phyloP scores from a whole-genome alignment of 2,888 invertebrate species.

The Diabrotica balteata region DNA sequence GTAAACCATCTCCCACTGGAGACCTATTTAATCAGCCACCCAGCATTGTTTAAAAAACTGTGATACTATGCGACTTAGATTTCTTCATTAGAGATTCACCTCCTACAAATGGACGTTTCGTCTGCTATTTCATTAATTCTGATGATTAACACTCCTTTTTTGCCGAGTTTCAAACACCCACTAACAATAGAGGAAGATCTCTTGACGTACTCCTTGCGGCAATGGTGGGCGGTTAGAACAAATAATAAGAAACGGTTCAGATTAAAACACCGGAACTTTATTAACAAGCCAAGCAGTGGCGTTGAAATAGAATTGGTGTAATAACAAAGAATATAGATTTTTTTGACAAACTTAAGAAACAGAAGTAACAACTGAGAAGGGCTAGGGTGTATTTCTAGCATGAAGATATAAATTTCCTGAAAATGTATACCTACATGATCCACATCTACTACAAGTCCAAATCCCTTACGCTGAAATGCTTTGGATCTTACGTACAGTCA shows the following conservation, averaged over 20 bases:
- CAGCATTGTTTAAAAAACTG: no score
- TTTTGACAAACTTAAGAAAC: no score
- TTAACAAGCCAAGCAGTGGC: background rate
- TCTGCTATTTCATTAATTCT: slow-evolving; percentile 17
- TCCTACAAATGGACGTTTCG: slow-evolving; percentile 20
- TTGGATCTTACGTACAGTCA: no score
- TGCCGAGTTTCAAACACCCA: slow-evolving; percentile 20
- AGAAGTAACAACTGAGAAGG: no score
- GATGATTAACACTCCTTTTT: slow-evolving; percentile 26
- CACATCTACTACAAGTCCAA: no score
- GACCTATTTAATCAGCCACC: no score
- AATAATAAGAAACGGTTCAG: slow-evolving; percentile 15
- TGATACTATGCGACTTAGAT: slow-evolving; percentile 2
- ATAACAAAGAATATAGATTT: no score
- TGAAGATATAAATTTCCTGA: no score
- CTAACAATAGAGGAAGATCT: slow-evolving; percentile 13
- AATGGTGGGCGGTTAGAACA: slow-evolving; percentile 15
- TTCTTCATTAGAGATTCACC: slow-evolving; percentile 19
- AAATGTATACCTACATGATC: no score
- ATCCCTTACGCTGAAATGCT: no score
- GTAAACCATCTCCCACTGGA: no score
- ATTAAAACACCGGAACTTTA: slow-evolving; percentile 11
- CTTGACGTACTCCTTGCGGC: slow-evolving; percentile 6
- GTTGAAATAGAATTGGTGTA: background rate
- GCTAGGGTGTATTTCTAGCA: no score